Conservation (phyloP, 2,888 invertebrate species). For the Aphodius granarius region DNA sequence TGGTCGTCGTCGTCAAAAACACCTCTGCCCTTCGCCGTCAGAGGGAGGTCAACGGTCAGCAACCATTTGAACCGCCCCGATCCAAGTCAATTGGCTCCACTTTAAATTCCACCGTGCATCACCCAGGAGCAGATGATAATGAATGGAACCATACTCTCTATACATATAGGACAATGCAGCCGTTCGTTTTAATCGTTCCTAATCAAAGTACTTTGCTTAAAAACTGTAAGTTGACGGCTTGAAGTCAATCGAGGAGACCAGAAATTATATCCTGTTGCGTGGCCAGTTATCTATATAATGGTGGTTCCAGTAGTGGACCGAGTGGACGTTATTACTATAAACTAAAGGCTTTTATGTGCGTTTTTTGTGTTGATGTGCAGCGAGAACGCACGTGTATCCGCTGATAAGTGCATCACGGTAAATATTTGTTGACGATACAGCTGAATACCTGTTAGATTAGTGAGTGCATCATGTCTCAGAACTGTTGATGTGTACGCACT, state of each 20-base stretch:
- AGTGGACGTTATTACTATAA: not conserved
- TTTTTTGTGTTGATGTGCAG: not conserved
- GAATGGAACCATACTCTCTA: not conserved
- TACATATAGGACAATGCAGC: not conserved
- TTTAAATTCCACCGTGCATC: not conserved
- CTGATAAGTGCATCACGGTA: not conserved
- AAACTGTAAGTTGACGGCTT: not conserved
- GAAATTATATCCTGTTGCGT: not conserved
- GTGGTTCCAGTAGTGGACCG: not conserved
- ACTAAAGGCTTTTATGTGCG: not conserved
- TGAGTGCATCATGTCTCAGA: not conserved
- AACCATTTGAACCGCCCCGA: not conserved
- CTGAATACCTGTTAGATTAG: not conserved
- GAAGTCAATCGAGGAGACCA: not conserved
- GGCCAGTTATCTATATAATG: not conserved
- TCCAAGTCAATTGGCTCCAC: not conserved
- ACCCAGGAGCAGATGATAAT: not conserved
- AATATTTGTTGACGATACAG: not conserved
- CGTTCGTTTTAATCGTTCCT: not conserved
- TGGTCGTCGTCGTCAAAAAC: no score
- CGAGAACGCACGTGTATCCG: not conserved
- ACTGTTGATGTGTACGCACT: not conserved
- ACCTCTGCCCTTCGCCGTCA: not conserved
- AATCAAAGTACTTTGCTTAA: not conserved
- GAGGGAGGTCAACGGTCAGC: not conserved